Evolutionary conservation across 2,888 invertebrate genomes (phyloP), one percentile per base, ranked within the genome.

Genomic region (Himalopsyche anomala): DNA sequence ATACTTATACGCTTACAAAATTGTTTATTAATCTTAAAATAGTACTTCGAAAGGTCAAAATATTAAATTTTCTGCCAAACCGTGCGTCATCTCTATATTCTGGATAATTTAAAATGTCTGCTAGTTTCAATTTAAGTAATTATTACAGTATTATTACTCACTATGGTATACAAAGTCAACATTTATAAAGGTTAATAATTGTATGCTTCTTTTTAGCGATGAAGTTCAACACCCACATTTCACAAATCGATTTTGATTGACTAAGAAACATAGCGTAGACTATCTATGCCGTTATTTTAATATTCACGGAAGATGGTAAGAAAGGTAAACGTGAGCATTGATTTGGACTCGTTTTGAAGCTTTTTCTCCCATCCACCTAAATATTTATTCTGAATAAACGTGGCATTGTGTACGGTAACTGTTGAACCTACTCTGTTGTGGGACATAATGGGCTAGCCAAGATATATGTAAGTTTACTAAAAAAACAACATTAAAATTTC

Each of bases 301-400:
- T 62, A 62, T 62, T n/a, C 28, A 62, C 9, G 19, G 28, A 62
- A 62, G 62, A 28, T n/a, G 28, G 62, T 62, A 62, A 19, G 28
- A 19, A 62, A 19, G 28, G 62, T 19, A 62, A 62, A 62, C 62
- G 28, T 62, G 19, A 62, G 19, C 62, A 62, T 62, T 62, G 62
- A 62, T 62, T 62, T 62, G 19, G n/a, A 62, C 28, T 19, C 62
- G 62, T 62, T 62, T 62, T 62, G 62, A 19, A 62, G 62, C 19
- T n/a, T 62, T 62, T n/a, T 62, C 51, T 51, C 51, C 11, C 62
- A 62, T 62, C 28, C 19, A 62, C 28, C 62, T 62, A 62, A 62
- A 62, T 62, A 62, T 62, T n/a, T 62, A 62, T 62, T 19, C 28
- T 19, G n/a, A 62, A 19, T 62, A 19, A 6, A 62, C 28, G 62